phyloP scores from a whole-genome alignment of 1,140 invertebrate genomes.

The Brachionus koreanus region DNA sequence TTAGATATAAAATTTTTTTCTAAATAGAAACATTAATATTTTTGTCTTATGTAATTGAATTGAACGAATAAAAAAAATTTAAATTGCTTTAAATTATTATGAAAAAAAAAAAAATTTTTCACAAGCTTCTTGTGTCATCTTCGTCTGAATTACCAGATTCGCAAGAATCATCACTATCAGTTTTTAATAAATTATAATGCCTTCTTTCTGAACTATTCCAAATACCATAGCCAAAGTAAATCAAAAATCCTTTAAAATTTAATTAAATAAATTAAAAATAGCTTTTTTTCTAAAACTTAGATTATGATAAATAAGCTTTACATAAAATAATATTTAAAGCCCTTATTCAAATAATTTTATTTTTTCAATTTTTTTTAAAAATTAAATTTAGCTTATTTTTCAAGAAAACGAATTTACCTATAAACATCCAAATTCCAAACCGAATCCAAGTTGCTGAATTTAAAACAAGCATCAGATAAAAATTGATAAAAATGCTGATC shows the following conservation, averaged over 20 bases:
- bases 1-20: background rate
- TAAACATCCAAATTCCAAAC: conserved; percentile 77
- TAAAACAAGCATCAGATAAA: conserved; percentile 81
- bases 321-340: too few species aligned
- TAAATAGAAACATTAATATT: background rate
- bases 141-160: conserved; percentile 50
- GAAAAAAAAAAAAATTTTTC: background rate
- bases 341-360: background rate
- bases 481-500: conserved; percentile 76
- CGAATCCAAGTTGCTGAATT: conserved; percentile 77
- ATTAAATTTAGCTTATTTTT: background rate
- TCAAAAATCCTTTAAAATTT: conserved; percentile 66
- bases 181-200: conserved; percentile 30
- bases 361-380: background rate
- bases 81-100: background rate
- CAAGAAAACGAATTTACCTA: conserved; percentile 52
- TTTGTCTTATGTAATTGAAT: background rate
- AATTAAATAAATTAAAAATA: background rate
- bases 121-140: background rate
- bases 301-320: too few species aligned
- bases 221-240: conserved; percentile 84
- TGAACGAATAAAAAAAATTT: background rate
- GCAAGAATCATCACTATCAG: conserved; percentile 46
- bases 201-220: conserved; percentile 78
- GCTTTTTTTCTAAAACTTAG: too few species aligned